Percentiles rank a stretch among this genome's conserved stretches.
These are phyloP conservation scores for Phylloscopus trochiloides DNA, from an alignment of 2,113 vertebrate genomes.

Conservation along the genomic window DNA sequence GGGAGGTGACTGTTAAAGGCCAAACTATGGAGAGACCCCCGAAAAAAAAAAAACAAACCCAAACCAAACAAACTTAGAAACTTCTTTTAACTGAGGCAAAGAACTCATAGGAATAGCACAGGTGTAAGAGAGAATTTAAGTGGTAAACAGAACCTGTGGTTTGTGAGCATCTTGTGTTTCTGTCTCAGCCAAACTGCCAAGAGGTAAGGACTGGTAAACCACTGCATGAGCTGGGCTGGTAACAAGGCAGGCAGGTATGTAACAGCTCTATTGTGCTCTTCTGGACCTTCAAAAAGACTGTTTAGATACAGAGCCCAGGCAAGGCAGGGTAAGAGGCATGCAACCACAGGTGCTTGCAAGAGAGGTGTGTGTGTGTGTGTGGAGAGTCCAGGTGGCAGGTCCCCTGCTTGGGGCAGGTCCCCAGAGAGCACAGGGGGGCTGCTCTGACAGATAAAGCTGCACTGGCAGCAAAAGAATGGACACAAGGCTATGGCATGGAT, in stretches of 20 bases:
- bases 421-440: accelerated
- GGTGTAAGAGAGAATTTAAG: background rate
- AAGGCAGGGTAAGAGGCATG: too few species aligned
- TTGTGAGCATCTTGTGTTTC: background rate
- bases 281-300: background rate
- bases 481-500: accelerated
- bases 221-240: background rate
- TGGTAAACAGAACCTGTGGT: background rate
- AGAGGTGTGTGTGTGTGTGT: accelerated
- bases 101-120: background rate
- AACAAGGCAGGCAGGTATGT: background rate
- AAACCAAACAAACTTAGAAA: background rate
- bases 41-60: too few species aligned
- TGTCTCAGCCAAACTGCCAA: background rate
- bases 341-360: too few species aligned
- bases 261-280: background rate
- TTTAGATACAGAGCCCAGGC: background rate
- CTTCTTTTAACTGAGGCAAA: background rate
- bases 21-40: background rate
- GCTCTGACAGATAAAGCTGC: background rate
- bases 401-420: background rate
- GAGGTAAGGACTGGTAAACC: background rate
- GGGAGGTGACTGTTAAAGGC: background rate
- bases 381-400: background rate
- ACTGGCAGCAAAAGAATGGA: accelerated